phyloP scores from a whole-genome alignment of 2,797 vertebrate species.

The Coendou prehensilis region DNA sequence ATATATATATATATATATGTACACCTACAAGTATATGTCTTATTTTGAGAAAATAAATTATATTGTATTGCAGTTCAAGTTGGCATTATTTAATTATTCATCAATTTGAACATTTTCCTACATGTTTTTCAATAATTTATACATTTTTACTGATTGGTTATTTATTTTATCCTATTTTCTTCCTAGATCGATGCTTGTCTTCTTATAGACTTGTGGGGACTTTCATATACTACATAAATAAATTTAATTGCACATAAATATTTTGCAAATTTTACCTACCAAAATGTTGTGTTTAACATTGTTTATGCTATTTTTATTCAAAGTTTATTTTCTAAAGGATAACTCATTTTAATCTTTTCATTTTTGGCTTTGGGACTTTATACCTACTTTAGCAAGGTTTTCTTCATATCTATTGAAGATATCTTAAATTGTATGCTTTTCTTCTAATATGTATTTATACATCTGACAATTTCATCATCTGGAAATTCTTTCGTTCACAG shows the following conservation, averaged over 20 bases:
- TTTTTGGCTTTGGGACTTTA: not conserved
- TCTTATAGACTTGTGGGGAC: not conserved
- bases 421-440: not conserved
- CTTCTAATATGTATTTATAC: not conserved
- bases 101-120: not conserved
- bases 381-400: not conserved
- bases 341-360: not conserved
- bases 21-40: not conserved
- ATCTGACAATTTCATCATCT: not conserved
- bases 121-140: not conserved
- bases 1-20: not conserved
- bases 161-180: not conserved
- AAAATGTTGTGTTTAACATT: not conserved
- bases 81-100: not conserved
- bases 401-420: not conserved
- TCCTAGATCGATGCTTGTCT: not conserved
- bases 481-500: not conserved
- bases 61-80: not conserved
- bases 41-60: slow-evolving; percentile 17
- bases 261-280: not conserved
- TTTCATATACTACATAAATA: not conserved
- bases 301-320: not conserved
- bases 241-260: not conserved
- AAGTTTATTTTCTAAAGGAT: not conserved
- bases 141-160: not conserved